Conservation (phyloP, 2,113 vertebrate species). For the Oophaga pumilio region DNA sequence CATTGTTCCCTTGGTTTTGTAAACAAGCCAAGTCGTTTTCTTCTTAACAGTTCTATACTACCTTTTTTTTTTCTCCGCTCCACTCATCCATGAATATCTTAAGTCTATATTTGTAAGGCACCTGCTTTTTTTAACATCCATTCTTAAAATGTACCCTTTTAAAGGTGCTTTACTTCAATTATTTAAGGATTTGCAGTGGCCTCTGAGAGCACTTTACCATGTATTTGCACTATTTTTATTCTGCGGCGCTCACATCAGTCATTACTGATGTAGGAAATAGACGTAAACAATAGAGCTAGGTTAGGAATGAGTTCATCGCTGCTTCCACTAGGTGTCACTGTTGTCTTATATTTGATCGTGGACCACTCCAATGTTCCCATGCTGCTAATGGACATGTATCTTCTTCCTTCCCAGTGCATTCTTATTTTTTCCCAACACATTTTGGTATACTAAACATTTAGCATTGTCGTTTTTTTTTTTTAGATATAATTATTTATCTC, state of each 20-base stretch:
- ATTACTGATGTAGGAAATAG: background rate
- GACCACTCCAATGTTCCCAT: background rate
- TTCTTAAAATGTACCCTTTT: constrained; percentile 27
- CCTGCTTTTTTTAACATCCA: constrained; percentile 24
- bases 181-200: constrained; percentile 13
- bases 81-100: background rate
- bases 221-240: constrained; percentile 40
- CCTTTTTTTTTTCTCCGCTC: background rate
- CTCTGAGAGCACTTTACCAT: constrained; percentile 36
- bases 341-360: constrained; percentile 48
- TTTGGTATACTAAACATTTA: background rate
- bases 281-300: background rate
- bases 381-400: background rate
- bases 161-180: constrained; percentile 29
- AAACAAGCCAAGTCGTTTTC: background rate
- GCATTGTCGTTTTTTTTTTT: background rate
- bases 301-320: background rate
- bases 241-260: background rate
- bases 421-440: background rate
- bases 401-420: background rate
- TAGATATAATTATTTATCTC: constrained; percentile 85
- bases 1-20: background rate
- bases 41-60: background rate
- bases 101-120: constrained; percentile 23
- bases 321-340: constrained; percentile 73